Base-by-base conservation (phyloP, 1,140 invertebrate genomes). In the Drosophila bipectinata region DNA sequence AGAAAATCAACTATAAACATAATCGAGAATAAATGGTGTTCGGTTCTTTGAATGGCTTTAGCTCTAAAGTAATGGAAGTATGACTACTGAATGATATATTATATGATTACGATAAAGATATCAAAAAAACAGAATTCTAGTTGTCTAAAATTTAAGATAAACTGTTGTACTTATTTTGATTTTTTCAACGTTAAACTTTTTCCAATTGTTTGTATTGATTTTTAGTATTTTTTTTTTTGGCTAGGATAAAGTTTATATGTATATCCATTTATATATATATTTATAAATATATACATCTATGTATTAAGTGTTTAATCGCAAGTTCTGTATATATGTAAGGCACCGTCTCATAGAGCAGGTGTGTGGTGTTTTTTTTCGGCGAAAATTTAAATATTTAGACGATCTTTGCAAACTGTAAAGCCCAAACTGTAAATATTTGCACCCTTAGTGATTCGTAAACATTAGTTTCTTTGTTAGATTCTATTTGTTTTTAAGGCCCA, bases 351-450 rank as follows among this genome's bases (percentile, higher is more conserved):
- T 79, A 75, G 49, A 69, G 60, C 55, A 26, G n/a, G 60, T 44
- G 41, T 44, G 12, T 12, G 8, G 3, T 5, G 41, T 44, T 44
- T 44, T 44, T 21, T 21, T 37, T 39, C 34, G 67, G 56, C 48
- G 37, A 61, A 69, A 71, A 14, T 44, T 44, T 5, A 44, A 15
- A 24, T 41, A 34, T 72, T 71, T 52, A 57, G 58, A 62, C 37
- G 69, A 61, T 39, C 68, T 54, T 41, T 73, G 44, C 57, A 53
- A 59, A 66, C 59, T 47, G 44, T 34, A 37, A 37, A 37, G 15
- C 30, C 30, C 30, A 34, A 15, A 62, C 58, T 83, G 79, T 83
- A 83, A 77, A 85, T 83, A 83, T 58, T 64, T 72, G 63, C 54
- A 76, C 57, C 63, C 47, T 48, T 71, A 71, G 80, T 81, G 45